These are phyloP conservation scores for Pararge aegeria DNA, from an alignment of 1,140 invertebrate genomes.

Conservation along the genomic window DNA sequence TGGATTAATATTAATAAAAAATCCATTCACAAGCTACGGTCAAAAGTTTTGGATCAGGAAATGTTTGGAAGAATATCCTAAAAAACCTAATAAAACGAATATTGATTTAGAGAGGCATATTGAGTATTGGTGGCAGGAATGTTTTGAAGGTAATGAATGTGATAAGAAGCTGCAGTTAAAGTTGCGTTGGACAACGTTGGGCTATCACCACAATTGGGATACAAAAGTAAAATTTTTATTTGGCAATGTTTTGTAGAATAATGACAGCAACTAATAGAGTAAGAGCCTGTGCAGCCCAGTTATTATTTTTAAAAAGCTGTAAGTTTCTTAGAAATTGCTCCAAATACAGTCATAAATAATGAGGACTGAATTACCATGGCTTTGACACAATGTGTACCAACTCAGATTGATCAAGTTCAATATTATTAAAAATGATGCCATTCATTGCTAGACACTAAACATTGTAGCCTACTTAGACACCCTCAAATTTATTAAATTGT, in stretches of 20 bases:
- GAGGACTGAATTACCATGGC: too few species aligned
- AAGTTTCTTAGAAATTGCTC: too few species aligned
- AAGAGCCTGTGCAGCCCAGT: too few species aligned
- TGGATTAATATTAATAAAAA: conserved; percentile 89
- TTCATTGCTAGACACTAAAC: too few species aligned
- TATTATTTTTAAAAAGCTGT: too few species aligned
- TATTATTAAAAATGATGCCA: too few species aligned
- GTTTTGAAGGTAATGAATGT: conserved; percentile 54
- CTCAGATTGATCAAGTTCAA: too few species aligned
- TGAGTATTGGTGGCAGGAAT: conserved; percentile 71
- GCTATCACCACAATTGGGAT: conserved; percentile 98
- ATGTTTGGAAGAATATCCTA: conserved; percentile 88
- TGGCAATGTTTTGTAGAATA: conserved; percentile 10
- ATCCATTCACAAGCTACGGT: conserved; percentile 89
- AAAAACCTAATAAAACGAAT: conserved; percentile 89
- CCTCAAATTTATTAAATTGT: too few species aligned
- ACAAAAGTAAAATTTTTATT: conserved; percentile 85
- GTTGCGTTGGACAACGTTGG: conserved; percentile 94
- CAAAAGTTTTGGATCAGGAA: conserved; percentile 91
- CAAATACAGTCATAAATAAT: too few species aligned
- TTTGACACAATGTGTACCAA: too few species aligned
- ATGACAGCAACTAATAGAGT: too few species aligned
- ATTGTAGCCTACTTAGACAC: too few species aligned
- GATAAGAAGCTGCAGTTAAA: conserved; percentile 80
- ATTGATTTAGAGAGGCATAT: conserved; percentile 75